Conservation (phyloP, 2,113 vertebrate genomes). For the Hippopotamus amphibius region DNA sequence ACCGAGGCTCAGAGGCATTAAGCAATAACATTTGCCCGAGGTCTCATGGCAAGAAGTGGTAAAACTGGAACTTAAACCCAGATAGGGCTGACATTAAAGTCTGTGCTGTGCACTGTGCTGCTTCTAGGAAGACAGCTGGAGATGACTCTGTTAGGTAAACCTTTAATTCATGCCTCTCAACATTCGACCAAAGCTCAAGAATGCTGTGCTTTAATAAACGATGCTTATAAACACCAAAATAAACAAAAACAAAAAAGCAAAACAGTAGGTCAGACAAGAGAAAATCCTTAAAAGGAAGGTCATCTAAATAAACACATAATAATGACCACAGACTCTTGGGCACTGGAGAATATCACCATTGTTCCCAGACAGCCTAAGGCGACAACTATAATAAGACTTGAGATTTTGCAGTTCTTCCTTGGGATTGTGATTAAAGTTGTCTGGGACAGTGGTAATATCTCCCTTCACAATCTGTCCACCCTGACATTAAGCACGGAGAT, state of each 20-base stretch:
- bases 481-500: neutral
- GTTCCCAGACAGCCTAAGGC: neutral
- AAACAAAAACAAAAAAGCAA: conserved; percentile 13
- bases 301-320: conserved; percentile 4
- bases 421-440: neutral
- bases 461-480: neutral
- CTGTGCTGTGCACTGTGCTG: neutral
- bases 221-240: neutral
- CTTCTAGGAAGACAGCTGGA: neutral
- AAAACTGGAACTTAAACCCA: neutral
- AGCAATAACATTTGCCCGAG: neutral
- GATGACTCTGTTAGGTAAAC: neutral
- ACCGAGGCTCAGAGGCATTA: neutral
- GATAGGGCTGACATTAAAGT: neutral
- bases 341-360: neutral
- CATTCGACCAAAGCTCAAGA: neutral
- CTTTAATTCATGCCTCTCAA: neutral
- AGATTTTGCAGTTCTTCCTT: neutral
- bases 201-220: neutral
- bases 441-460: neutral
- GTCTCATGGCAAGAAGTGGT: neutral
- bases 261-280: neutral
- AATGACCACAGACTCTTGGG: neutral
- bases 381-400: neutral
- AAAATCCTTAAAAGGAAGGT: conserved; percentile 43